A percentile compares a stretch with the other conserved stretches of the same genome.
Conservation (phyloP, 2,888 invertebrate species). For the Stegana nigrithorax region DNA sequence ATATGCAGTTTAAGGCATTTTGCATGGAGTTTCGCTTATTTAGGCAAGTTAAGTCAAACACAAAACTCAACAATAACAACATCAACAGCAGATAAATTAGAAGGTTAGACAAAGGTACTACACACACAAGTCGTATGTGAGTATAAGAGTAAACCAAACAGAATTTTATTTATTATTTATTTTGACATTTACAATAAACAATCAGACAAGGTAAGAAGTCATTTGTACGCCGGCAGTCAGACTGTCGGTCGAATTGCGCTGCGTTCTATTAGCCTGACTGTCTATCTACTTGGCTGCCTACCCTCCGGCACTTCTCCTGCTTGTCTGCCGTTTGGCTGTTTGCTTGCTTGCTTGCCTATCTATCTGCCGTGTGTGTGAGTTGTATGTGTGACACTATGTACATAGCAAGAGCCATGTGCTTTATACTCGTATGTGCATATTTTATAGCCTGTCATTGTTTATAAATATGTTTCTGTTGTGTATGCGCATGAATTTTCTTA, state of each 20-base stretch:
- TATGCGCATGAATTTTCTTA: slow-evolving; percentile 32
- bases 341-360: not conserved
- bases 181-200: slow-evolving; percentile 55
- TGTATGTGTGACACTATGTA: no score
- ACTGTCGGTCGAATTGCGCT: no score
- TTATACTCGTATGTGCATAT: slow-evolving; percentile 41
- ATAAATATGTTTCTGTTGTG: slow-evolving; percentile 26
- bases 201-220: slow-evolving; percentile 33
- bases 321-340: no score
- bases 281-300: no score
- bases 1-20: no score
- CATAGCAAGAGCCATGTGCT: not conserved
- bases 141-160: slow-evolving; percentile 24
- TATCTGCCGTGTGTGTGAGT: not conserved
- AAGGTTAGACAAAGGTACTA: no score
- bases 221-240: not conserved
- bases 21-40: not conserved
- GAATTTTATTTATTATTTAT: slow-evolving; percentile 55
- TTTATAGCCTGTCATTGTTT: slow-evolving; percentile 52
- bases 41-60: not conserved
- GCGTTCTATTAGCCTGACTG: no score
- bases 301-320: no score
- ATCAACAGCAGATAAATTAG: no score
- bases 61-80: no score
- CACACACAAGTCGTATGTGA: no score